These are phyloP conservation scores for Colaptes auratus DNA, from an alignment of 2,113 vertebrate species.

Conservation along the genomic window DNA sequence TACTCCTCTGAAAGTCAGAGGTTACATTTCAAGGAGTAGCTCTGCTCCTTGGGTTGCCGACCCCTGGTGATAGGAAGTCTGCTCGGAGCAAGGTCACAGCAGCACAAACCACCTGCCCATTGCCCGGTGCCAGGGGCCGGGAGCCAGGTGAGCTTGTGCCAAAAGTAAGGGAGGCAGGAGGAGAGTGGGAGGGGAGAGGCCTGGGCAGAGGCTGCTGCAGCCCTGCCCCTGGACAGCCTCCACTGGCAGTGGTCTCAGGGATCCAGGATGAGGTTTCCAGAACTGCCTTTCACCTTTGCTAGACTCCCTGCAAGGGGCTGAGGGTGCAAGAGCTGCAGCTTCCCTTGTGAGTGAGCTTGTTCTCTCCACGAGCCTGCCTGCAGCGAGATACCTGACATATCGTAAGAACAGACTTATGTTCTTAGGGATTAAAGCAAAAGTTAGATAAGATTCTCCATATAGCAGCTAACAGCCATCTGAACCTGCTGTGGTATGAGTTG, in stretches of 20 bases:
- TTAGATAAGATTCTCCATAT: not conserved
- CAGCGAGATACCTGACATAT: not conserved
- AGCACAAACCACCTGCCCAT: constrained; percentile 60
- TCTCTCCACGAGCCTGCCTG: not conserved
- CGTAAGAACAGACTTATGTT: not conserved
- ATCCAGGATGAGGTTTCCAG: not conserved
- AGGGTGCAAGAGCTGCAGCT: not conserved
- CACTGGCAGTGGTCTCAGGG: fast-evolving
- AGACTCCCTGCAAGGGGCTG: not conserved
- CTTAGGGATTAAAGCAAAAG: constrained; percentile 10
- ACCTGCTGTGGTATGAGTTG: not conserved
- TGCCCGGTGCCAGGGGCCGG: not conserved
- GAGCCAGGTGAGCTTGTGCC: constrained; percentile 32
- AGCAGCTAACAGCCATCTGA: not conserved
- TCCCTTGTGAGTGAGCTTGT: not conserved
- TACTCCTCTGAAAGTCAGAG: constrained; percentile 10
- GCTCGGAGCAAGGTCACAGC: constrained; percentile 71
- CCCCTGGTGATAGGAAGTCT: constrained; percentile 60
- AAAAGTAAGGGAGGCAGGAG: not conserved
- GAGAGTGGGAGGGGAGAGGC: not conserved
- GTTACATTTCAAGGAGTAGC: constrained; percentile 26
- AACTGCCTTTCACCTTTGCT: not conserved
- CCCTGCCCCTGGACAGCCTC: not conserved
- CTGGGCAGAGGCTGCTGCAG: not conserved
- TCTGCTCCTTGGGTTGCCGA: not conserved